A percentile compares a stretch with the other conserved stretches of the same genome.
Evolutionary conservation across 2,113 vertebrate genomes (phyloP).

Genomic region (Aleadryas rufinucha): DNA sequence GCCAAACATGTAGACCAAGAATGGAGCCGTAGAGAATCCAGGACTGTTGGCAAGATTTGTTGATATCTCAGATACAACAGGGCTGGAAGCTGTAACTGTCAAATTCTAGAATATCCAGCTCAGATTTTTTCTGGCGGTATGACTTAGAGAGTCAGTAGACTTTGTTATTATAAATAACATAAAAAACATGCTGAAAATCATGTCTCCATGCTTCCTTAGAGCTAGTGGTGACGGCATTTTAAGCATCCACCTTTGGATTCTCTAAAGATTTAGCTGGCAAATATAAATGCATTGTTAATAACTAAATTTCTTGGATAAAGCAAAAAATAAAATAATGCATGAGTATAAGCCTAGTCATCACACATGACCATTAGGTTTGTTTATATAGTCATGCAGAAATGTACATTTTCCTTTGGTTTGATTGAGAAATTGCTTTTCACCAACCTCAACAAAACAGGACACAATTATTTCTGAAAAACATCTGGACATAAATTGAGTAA

Average conservation of each 20-base stretch:
- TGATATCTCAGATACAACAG: not conserved
- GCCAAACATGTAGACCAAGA: not conserved
- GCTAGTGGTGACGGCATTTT: not conserved
- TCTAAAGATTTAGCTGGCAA: not conserved
- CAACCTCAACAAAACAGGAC: not conserved
- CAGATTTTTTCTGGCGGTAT: not conserved
- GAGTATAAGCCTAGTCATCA: not conserved
- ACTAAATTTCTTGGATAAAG: not conserved
- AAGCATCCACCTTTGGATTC: not conserved
- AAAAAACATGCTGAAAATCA: not conserved
- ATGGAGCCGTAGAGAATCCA: not conserved
- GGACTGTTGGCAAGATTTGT: not conserved
- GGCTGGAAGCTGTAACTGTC: not conserved
- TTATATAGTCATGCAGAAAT: not conserved
- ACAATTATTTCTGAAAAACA: not conserved
- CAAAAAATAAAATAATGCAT: not conserved
- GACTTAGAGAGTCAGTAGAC: not conserved
- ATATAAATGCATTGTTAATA: not conserved
- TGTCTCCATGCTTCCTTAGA: not conserved
- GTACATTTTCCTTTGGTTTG: not conserved
- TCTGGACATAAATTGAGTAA: not conserved
- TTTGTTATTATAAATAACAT: not conserved
- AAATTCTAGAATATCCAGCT: not conserved
- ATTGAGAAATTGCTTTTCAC: not conserved
- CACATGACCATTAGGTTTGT: not conserved